Evolutionary conservation across 2,888 invertebrate species (phyloP).

Genomic region (Chelonus formosanus): DNA sequence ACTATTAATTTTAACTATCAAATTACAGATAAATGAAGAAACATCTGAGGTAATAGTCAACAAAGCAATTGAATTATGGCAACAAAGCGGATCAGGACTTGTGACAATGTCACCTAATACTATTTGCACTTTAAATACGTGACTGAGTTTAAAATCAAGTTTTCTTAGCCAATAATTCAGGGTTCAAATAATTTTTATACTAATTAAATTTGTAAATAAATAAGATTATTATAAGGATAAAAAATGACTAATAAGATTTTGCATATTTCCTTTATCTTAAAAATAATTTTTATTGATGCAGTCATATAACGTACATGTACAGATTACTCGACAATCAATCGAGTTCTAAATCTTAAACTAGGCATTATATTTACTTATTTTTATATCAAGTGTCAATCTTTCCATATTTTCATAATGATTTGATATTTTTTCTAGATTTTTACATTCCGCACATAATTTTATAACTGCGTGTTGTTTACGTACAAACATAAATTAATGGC

Average conservation of each 20-base stretch:
- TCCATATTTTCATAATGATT: constrained; percentile 23
- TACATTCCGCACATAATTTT: constrained; percentile 29
- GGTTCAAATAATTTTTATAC: too few species aligned
- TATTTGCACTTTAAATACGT: constrained; percentile 38
- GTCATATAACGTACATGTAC: constrained; percentile 60
- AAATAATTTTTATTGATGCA: constrained; percentile 64
- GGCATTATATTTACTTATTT: constrained; percentile 23
- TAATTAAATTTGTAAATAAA: too few species aligned
- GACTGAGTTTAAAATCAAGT: constrained; percentile 31
- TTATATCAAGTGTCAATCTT: constrained; percentile 15
- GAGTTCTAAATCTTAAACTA: constrained; percentile 38
- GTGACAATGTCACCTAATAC: constrained; percentile 52
- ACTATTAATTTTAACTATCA: too few species aligned
- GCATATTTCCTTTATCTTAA: constrained; percentile 55
- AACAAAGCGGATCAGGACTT: constrained; percentile 76
- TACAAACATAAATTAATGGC: constrained; percentile 36
- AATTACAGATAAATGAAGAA: constrained; percentile 78
- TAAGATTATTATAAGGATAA: too few species aligned
- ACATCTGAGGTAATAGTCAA: constrained; percentile 83
- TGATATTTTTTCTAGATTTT: constrained; percentile 5
- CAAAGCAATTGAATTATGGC: constrained; percentile 87
- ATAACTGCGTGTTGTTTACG: constrained; percentile 36
- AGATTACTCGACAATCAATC: constrained; percentile 43
- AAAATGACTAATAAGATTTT: background rate
- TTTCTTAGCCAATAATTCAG: background rate